Evolutionary conservation across 2,113 vertebrate species (phyloP), one percentile per base, ranked within the genome.

Genomic region (Aegotheles bennettii): DNA sequence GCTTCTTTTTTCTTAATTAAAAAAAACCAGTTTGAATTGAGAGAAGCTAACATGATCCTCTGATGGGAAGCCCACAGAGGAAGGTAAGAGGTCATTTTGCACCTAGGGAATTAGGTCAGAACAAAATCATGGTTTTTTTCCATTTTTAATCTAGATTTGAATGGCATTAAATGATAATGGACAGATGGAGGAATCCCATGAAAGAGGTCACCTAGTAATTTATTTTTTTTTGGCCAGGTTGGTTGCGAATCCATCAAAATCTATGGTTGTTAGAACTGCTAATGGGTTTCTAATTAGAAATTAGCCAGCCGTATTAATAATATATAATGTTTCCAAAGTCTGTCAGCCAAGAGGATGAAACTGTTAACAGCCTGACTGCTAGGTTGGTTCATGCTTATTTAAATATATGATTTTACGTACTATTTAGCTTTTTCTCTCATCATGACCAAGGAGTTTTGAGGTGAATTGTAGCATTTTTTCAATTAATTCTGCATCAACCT

Each of bases 241-340:
- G 92, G 80, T 80, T 95, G 69, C 35, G 92, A 97, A 97, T 98
- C 91, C 88, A 96, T 97, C 96, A 97, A 93, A 95, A 89, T 80
- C 84, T 94, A 78, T 3, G 40, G 68, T 95, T 92, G 90, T 88
- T 84, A 86, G 69, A 96, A 76, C 70, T 65, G 42, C 63, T 98
- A 98, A 97, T 97, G 95, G 91, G n/a, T 94, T 97, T 48, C 90
- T 98, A 98, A 98, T 98, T 98, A 97, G 89, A 90, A 98, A 98
- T 97, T 98, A 97, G 85, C 90, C 94, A 97, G 43, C 81, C 81
- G 79, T 97, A 91, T 97, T 91, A 98, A 98, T 96, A 96, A 97
- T 96, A 93, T 60, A 97, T 90, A 93, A 94, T 93, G 93, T 93
- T 96, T 91, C 73, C 87, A n/a, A 93, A 89, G 45, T 65, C 88